Conservation (phyloP, 2,113 vertebrate species). For the Piaya cayana region DNA sequence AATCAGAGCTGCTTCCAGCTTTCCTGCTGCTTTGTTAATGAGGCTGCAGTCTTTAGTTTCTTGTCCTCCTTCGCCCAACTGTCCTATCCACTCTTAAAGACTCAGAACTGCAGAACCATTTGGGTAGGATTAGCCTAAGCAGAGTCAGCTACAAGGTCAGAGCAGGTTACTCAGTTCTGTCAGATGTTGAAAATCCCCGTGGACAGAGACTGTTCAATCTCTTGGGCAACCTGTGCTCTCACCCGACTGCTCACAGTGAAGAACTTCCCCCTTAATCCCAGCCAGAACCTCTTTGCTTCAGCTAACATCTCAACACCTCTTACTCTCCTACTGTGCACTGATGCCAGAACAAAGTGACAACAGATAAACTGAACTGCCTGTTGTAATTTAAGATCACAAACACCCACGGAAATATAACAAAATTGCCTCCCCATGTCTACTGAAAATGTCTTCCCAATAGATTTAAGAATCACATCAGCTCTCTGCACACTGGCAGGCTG, state of each 20-base stretch:
- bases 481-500: background rate
- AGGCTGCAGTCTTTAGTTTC: background rate
- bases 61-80: background rate
- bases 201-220: background rate
- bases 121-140: background rate
- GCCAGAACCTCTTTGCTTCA: background rate
- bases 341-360: background rate
- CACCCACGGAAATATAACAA: fast-evolving
- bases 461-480: background rate
- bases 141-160: background rate
- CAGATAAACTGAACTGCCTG: background rate
- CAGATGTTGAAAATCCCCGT: background rate
- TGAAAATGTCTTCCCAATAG: background rate
- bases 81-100: background rate
- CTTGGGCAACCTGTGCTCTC: background rate
- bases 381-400: background rate
- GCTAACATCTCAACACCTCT: fast-evolving
- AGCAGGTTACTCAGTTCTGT: background rate
- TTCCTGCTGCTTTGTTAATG: background rate
- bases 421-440: background rate
- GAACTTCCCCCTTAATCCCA: background rate
- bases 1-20: background rate
- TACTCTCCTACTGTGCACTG: background rate
- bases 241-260: fast-evolving
- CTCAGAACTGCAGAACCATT: background rate